These are phyloP conservation scores for Charaxes varanes DNA, from an alignment of 1,140 invertebrate species.

Conservation along the genomic window DNA sequence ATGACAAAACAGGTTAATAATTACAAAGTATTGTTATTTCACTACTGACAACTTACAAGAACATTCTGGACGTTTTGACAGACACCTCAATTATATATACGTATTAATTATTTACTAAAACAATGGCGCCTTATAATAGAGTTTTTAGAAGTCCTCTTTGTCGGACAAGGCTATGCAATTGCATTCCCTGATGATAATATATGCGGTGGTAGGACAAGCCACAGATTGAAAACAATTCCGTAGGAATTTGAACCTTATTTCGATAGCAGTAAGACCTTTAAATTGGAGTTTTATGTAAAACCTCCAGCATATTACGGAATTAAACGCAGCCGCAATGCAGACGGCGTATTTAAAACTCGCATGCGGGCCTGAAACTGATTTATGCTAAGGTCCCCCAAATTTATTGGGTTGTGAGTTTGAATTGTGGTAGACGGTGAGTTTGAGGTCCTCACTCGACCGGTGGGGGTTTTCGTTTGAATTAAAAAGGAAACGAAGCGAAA, in stretches of 20 bases:
- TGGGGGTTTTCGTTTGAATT: slow-evolving; percentile 1
- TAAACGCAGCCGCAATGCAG: slow-evolving; percentile 26
- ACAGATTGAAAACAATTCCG: slow-evolving; percentile 5
- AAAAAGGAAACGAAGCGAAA: too few species aligned
- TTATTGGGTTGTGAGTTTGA: slow-evolving; percentile 19
- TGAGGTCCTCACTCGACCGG: slow-evolving; percentile 1
- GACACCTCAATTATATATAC: too few species aligned
- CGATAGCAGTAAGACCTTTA: neutral
- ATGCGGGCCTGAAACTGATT: slow-evolving; percentile 26
- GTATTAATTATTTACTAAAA: slow-evolving; percentile 8
- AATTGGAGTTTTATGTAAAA: slow-evolving; percentile 2
- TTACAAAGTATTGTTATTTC: slow-evolving; percentile 5
- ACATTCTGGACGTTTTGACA: too few species aligned
- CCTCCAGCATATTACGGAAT: slow-evolving; percentile 6
- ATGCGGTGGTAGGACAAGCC: slow-evolving; percentile 9
- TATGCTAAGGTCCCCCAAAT: slow-evolving; percentile 28
- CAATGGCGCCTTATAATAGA: slow-evolving; percentile 16
- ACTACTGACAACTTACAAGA: slow-evolving; percentile 3
- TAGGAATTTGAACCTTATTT: neutral
- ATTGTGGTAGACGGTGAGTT: slow-evolving; percentile 13
- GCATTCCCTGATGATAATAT: slow-evolving; percentile 21
- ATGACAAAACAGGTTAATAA: neutral
- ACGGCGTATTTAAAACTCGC: slow-evolving; percentile 25
- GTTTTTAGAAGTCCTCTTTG: slow-evolving; percentile 14
- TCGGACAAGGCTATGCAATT: slow-evolving; percentile 13